Evolutionary conservation across 53 echinoderm and acorn worm species (phyloP).

Genomic region (Arbacia lixula): DNA sequence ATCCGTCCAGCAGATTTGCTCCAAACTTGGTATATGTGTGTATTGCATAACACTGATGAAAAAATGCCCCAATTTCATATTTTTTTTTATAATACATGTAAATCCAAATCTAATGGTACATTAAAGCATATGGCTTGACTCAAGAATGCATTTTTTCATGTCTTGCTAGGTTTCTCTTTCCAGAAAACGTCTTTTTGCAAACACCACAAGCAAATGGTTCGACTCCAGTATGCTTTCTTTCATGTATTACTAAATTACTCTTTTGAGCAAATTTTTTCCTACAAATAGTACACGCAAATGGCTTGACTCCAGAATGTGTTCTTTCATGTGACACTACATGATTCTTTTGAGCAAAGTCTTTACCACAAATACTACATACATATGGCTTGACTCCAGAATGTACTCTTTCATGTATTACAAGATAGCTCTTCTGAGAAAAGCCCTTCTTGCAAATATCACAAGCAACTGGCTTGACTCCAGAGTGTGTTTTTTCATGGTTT

Average conservation of each 20-base stretch:
- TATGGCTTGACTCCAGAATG: neutral
- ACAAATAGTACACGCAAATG: neutral
- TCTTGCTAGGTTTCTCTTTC: neutral
- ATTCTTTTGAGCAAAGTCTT: neutral
- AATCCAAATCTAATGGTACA: no score
- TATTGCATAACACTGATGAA: no score
- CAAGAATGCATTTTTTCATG: neutral
- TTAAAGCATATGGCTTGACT: neutral
- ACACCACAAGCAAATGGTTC: neutral
- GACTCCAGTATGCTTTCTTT: neutral
- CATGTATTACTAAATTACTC: neutral
- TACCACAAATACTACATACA: neutral
- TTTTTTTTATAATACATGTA: no score
- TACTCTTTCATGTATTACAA: neutral
- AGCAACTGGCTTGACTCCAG: neutral
- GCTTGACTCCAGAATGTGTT: neutral
- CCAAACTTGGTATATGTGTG: no score
- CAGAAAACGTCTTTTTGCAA: neutral
- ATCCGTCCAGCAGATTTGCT: no score
- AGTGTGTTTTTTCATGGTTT: neutral
- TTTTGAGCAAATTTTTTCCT: neutral
- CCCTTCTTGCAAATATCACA: constrained; percentile 1
- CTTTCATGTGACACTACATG: neutral
- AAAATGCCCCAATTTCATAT: no score
- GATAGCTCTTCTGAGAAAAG: neutral